Evolutionary conservation across 1,140 invertebrate genomes (phyloP).

Genomic region (Scaptomyza graminum): DNA sequence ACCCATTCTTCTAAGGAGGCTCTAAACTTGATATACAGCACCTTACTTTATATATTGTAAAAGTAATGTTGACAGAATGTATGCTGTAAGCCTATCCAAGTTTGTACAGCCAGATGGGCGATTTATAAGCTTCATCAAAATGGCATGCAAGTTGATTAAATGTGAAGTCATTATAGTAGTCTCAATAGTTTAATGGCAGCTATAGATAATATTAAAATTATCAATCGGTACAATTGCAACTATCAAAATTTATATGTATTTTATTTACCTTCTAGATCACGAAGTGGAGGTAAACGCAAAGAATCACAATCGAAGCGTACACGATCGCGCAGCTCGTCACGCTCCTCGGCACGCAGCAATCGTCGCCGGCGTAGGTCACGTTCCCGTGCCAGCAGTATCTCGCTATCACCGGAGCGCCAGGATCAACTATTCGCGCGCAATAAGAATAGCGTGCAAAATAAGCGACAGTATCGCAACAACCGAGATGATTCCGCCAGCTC

Average conservation of each 20-base stretch:
- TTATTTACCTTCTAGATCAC: slow-evolving; percentile 33
- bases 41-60: too few species aligned
- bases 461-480: slow-evolving; percentile 93
- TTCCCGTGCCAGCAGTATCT: slow-evolving; percentile 36
- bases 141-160: too few species aligned
- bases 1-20: too few species aligned
- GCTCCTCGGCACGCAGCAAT: slow-evolving; percentile 61
- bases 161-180: too few species aligned
- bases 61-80: too few species aligned
- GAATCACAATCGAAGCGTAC: slow-evolving; percentile 32
- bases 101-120: too few species aligned
- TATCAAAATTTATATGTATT: background rate
- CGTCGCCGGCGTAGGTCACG: slow-evolving; percentile 30
- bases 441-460: slow-evolving; percentile 91
- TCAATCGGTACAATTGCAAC: background rate
- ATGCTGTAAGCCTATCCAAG: too few species aligned
- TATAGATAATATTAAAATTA: too few species aligned
- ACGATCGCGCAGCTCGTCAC: slow-evolving; percentile 62
- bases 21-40: too few species aligned
- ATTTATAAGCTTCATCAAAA: too few species aligned
- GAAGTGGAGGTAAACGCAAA: slow-evolving; percentile 39
- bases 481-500: slow-evolving; percentile 90
- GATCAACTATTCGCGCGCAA: slow-evolving; percentile 89
- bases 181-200: background rate
- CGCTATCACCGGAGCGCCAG: slow-evolving; percentile 57